Percentiles rank a stretch among this genome's conserved stretches.
phyloP scores from a whole-genome alignment of 37 sponge, comb jelly and placozoan genomes.

The Petrosia ficiformis region DNA sequence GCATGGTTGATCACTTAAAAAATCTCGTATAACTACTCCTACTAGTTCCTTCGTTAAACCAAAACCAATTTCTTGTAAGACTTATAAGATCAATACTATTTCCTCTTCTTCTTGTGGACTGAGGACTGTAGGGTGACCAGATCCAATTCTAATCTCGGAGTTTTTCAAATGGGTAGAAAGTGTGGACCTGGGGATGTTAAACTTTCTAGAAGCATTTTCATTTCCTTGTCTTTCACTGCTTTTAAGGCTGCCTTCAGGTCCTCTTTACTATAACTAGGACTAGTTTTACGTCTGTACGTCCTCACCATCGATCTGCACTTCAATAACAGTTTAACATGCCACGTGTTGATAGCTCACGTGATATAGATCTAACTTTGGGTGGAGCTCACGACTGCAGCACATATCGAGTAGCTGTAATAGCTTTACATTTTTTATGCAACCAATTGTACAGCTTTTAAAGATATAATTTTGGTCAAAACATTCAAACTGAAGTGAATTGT shows the following conservation, averaged over 20 bases:
- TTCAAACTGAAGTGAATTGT: no score
- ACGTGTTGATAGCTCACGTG: no score
- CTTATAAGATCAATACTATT: slow-evolving; percentile 34
- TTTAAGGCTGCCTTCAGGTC: slow-evolving; percentile 4
- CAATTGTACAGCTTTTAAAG: no score
- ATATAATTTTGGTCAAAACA: no score
- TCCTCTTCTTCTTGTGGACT: slow-evolving; percentile 41
- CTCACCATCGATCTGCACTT: no score
- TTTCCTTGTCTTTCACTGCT: neutral
- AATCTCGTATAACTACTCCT: slow-evolving; percentile 35
- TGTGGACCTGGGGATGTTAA: slow-evolving; percentile 23
- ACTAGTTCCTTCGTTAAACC: slow-evolving; percentile 45
- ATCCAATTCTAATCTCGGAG: neutral
- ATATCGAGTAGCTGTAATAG: no score
- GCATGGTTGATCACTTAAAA: slow-evolving; percentile 13
- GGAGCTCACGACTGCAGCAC: no score
- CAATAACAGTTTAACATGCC: no score
- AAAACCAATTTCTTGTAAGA: slow-evolving; percentile 55
- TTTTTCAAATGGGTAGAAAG: slow-evolving; percentile 21
- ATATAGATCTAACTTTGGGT: no score
- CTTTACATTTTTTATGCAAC: no score
- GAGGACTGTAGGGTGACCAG: slow-evolving; percentile 43
- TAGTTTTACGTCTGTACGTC: no score
- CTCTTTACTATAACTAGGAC: neutral
- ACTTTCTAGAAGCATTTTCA: slow-evolving; percentile 22